These are phyloP conservation scores for Ctenodactylus gundi DNA, from an alignment of 2,113 vertebrate species.

Conservation along the genomic window DNA sequence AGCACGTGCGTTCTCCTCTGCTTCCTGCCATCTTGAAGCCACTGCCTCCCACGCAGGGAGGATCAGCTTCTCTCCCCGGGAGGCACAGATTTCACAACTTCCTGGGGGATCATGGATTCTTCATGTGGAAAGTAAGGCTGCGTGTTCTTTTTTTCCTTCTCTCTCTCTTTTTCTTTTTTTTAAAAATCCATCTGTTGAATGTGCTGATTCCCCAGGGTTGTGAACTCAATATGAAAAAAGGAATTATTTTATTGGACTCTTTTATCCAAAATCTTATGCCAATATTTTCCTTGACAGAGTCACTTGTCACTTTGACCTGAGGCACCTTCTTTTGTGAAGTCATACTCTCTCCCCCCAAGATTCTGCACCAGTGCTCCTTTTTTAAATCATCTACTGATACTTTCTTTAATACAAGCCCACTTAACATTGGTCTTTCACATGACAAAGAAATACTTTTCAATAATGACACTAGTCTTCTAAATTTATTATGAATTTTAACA, in stretches of 20 bases:
- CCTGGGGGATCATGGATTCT: too few relatives aligned
- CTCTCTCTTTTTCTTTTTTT: too few relatives aligned
- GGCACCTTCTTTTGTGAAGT: background rate
- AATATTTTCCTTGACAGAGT: background rate
- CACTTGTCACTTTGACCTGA: too few relatives aligned
- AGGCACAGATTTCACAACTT: background rate
- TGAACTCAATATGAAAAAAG: background rate
- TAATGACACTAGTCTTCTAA: background rate
- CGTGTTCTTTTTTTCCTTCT: background rate
- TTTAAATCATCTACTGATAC: background rate
- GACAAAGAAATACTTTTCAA: background rate
- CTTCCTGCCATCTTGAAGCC: background rate
- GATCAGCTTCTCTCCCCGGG: background rate
- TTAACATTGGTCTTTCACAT: background rate
- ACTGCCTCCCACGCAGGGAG: background rate
- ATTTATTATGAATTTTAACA: background rate
- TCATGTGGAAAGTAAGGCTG: too few relatives aligned
- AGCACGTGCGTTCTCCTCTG: background rate
- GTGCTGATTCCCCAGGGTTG: background rate
- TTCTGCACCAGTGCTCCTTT: background rate
- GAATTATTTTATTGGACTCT: background rate
- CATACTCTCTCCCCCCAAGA: too few relatives aligned
- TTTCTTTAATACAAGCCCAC: background rate
- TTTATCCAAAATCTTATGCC: background rate
- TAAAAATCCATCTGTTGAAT: background rate